Evolutionary conservation across 2,113 vertebrate species (phyloP).

Genomic region (Aphyosemion australe): DNA sequence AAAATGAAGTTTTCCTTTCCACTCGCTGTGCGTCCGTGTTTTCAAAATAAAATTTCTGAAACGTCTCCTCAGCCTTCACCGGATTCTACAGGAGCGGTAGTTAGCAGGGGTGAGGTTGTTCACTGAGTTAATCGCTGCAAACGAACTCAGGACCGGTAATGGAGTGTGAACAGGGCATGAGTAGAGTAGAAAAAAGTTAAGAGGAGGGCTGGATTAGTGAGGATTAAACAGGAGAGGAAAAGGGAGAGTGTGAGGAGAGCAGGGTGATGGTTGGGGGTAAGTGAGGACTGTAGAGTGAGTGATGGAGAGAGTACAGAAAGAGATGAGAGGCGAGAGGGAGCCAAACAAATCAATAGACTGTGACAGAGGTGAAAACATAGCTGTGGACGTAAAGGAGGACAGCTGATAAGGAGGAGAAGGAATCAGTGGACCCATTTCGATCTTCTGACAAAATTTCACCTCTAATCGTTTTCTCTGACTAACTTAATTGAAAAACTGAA

Average conservation of each 20-base stretch:
- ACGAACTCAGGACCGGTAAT: conserved; percentile 53
- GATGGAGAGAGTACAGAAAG: background rate
- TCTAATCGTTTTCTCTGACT: background rate
- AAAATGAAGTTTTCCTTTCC: no score
- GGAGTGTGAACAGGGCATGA: conserved; percentile 13
- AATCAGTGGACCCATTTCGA: no score
- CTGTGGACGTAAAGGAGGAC: background rate
- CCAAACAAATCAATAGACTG: conserved; percentile 22
- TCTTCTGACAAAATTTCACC: no score
- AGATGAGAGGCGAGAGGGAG: background rate
- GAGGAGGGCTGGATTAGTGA: conserved; percentile 23
- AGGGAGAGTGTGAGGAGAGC: conserved; percentile 12
- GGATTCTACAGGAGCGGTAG: no score
- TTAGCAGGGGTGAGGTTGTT: conserved; percentile 42
- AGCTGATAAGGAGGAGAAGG: background rate
- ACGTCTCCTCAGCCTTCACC: no score
- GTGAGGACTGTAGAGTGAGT: conserved; percentile 2
- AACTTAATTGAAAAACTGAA: no score
- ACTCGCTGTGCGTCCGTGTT: no score
- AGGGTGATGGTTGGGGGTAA: background rate
- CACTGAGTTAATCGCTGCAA: conserved; percentile 53
- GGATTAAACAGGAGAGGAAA: conserved; percentile 15
- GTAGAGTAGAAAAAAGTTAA: background rate
- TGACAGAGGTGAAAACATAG: background rate
- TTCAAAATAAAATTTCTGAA: no score